Evolutionary conservation across 2,113 vertebrate genomes (phyloP), one percentile per base, ranked within the genome.

Genomic region (Apeltes quadracus): DNA sequence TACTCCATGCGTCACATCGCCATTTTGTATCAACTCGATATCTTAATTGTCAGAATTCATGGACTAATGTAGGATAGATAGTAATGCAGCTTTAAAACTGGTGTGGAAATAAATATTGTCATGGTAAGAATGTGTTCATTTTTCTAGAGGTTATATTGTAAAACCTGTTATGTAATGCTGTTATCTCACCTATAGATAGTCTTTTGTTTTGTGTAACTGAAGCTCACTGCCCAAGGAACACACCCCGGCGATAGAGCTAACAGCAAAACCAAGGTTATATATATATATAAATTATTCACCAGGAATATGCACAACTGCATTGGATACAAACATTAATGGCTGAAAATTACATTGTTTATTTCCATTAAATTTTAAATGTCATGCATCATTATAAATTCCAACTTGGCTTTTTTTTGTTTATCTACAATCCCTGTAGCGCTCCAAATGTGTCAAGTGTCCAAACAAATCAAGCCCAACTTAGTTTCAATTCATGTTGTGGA

Each of bases 391-490:
- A 56, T 53, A 27, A 13, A 14, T 4, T 34, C 32, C 1, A 41
- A 54, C 23, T 34, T 41, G 53, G 50, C 34, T 29, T 72, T 16
- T 44, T 13, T 29, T 59, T 16, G 34, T 43, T 12, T 7, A 11
- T 44, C 44, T 58, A 36, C 25, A 51, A 36, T 58, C 44, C 44
- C 54, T 7, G 38, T 5, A 16, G 39, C 53, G 46, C 8, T 43
- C 32, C 46, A 70, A 82, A 74, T 65, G 65, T 43, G 18, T 3
- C 32, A 34, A 34, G 32, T 34, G 32, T 34, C 61, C 57, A 64
- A 61, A 64, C 27, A 27, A 74, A 74, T 66, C 16, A 53, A 27
- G 61, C 29, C 25, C 61, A 55, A 70, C 57, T 55, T 81, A 46
- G 56, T 56, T 38, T 51, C 11, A 69, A 65, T 69, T 58, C 10